Conservation (phyloP, 2,888 invertebrate genomes). For the Andrena praecox region DNA sequence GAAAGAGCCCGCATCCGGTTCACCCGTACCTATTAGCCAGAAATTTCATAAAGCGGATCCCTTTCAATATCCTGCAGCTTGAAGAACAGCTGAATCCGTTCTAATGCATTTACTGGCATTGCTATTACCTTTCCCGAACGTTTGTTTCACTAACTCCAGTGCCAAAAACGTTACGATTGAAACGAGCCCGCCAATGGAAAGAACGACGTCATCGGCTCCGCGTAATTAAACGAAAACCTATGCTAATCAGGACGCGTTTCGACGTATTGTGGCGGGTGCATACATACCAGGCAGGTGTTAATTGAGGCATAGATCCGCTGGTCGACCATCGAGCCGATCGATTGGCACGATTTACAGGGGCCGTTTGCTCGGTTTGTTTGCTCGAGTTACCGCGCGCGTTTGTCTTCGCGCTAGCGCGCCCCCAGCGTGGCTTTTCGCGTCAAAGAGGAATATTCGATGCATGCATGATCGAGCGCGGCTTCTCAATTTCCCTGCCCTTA, state of each 20-base stretch:
- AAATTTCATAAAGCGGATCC: slow-evolving; percentile 58
- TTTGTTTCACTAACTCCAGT: neutral
- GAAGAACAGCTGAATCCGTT: slow-evolving; percentile 42
- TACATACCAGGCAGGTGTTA: slow-evolving; percentile 52
- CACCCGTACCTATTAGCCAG: slow-evolving; percentile 52
- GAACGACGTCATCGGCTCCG: neutral
- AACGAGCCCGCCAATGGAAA: neutral
- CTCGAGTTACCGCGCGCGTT: slow-evolving; percentile 50
- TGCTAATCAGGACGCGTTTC: slow-evolving; percentile 55
- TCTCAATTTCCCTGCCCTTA: too few relatives aligned
- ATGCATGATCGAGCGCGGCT: too few relatives aligned
- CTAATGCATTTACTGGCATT: slow-evolving; percentile 25
- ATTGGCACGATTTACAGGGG: slow-evolving; percentile 66
- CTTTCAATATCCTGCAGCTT: slow-evolving; percentile 1
- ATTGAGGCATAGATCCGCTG: slow-evolving; percentile 64
- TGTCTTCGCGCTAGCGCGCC: slow-evolving; percentile 26
- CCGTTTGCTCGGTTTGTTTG: slow-evolving; percentile 67
- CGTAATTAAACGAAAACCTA: slow-evolving; percentile 59
- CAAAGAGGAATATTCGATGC: slow-evolving; percentile 11
- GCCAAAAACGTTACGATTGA: neutral
- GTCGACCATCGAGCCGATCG: slow-evolving; percentile 61
- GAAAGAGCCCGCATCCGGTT: slow-evolving; percentile 55
- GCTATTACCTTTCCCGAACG: neutral
- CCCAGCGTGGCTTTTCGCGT: neutral
- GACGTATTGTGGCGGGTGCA: slow-evolving; percentile 21